Conservation (phyloP, 1,140 invertebrate genomes). For the Trichonephila inaurata region DNA sequence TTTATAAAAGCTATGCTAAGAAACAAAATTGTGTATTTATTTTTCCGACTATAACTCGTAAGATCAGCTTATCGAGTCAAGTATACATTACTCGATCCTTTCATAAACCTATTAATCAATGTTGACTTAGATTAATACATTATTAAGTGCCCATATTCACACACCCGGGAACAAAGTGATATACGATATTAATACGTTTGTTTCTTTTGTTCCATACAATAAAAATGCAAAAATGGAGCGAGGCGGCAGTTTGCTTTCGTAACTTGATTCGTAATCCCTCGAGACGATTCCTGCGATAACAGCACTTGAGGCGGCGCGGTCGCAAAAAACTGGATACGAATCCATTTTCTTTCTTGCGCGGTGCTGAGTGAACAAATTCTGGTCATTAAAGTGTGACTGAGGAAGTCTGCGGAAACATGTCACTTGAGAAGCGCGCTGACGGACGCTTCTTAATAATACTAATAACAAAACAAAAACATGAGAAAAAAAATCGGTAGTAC, state of each 20-base stretch:
- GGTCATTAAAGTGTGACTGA: conserved; percentile 63
- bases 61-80: too few species aligned
- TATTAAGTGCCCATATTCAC: neutral
- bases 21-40: too few species aligned
- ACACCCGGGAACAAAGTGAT: neutral
- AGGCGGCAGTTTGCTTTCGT: neutral
- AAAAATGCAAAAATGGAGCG: neutral
- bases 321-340: conserved; percentile 52
- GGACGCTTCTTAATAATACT: conserved; percentile 48
- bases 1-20: too few species aligned
- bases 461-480: conserved; percentile 62
- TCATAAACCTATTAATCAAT: neutral
- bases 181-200: neutral
- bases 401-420: conserved; percentile 49
- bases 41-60: too few species aligned
- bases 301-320: conserved; percentile 5
- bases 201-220: conserved; percentile 24
- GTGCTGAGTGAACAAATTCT: conserved; percentile 67
- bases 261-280: conserved; percentile 34
- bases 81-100: neutral
- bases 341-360: conserved; percentile 43
- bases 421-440: conserved; percentile 54
- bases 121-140: neutral
- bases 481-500: conserved; percentile 33
- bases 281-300: conserved; percentile 50